Base-by-base conservation (phyloP, 2,113 vertebrate genomes). In the Callospermophilus lateralis region DNA sequence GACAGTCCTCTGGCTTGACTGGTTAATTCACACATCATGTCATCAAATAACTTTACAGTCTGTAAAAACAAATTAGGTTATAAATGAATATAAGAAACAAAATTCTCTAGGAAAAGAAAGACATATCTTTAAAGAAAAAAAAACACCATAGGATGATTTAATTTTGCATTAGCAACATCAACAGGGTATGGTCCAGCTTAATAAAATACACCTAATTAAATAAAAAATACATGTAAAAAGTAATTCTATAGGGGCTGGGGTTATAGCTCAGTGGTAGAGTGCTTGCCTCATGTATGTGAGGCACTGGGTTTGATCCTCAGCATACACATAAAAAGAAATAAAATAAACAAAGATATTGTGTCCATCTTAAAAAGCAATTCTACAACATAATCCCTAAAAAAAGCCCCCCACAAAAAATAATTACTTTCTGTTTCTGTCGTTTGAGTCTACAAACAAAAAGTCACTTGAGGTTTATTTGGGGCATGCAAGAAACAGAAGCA, bases 41-140 rank as follows among this genome's bases (percentile, higher is more conserved):
- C 98, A 98, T 99, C 98, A 98, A 99, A 99, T 96, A 99, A 97
- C 24, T 98, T 98, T 15, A 98, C 97, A 61, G 98, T 99, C 99
- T 99, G 98, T 93, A 51, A 97, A 88, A 97, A 84, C 34, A 98
- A 97, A 98, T 61, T 20, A 97, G 78, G 84, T 93, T 77, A 96
- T 51, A 92, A 92, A 84, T 0, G 95, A 97, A 81, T 32, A 34
- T 19, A 22, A 86, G 34, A n/a, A 83, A 89, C 0, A 84, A 51
- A 95, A 97, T 81, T 89, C 61, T 94, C 16, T 83, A 92, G 72
- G 63, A 92, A 97, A 89, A 48, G n/a, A 42, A 91, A 76, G 9
- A 45, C 28, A 61, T 9, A 93, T 12, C 8, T n/a, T 93, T 93
- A 24, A 89, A 84, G 26, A 88, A 94, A 94, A 63, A 90, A 51